These are phyloP conservation scores for Ceyx margarethae DNA, from an alignment of 2,113 vertebrate species.

Conservation along the genomic window DNA sequence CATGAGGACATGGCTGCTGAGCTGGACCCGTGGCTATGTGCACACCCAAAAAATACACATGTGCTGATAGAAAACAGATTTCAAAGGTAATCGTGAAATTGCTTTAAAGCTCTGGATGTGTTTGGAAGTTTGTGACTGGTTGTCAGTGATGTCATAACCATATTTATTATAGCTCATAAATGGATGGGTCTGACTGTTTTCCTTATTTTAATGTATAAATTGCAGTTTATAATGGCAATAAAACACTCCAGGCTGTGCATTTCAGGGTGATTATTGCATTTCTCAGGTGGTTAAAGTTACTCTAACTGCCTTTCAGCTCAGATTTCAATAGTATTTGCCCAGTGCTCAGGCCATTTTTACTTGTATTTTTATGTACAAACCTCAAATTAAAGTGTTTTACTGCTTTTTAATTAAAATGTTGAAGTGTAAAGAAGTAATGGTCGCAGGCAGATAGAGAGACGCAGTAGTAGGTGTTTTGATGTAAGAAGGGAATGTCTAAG, in stretches of 20 bases:
- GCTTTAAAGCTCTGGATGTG: constrained; percentile 52
- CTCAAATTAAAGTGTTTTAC: constrained; percentile 70
- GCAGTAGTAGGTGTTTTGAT: neutral
- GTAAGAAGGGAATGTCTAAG: neutral
- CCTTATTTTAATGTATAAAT: constrained; percentile 72
- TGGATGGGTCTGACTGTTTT: constrained; percentile 67
- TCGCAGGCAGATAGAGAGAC: constrained; percentile 34
- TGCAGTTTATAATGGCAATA: constrained; percentile 72
- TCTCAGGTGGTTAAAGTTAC: constrained; percentile 73
- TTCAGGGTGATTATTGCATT: constrained; percentile 72
- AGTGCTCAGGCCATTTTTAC: constrained; percentile 57
- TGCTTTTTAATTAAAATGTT: constrained; percentile 74
- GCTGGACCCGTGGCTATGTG: neutral
- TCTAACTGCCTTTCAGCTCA: constrained; percentile 73
- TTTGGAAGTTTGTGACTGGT: constrained; percentile 67
- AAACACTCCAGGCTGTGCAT: constrained; percentile 68
- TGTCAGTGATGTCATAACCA: constrained; percentile 71
- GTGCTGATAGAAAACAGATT: constrained; percentile 69
- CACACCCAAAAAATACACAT: constrained; percentile 5
- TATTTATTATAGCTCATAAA: constrained; percentile 76
- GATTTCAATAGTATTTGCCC: constrained; percentile 68
- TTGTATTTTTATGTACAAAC: constrained; percentile 68
- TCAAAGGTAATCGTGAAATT: constrained; percentile 52
- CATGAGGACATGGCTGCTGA: neutral
- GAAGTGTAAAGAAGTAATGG: constrained; percentile 42